Evolutionary conservation across 2,797 vertebrate species (phyloP), one percentile per base, ranked within the genome.

Genomic region (Taenioides sp.): DNA sequence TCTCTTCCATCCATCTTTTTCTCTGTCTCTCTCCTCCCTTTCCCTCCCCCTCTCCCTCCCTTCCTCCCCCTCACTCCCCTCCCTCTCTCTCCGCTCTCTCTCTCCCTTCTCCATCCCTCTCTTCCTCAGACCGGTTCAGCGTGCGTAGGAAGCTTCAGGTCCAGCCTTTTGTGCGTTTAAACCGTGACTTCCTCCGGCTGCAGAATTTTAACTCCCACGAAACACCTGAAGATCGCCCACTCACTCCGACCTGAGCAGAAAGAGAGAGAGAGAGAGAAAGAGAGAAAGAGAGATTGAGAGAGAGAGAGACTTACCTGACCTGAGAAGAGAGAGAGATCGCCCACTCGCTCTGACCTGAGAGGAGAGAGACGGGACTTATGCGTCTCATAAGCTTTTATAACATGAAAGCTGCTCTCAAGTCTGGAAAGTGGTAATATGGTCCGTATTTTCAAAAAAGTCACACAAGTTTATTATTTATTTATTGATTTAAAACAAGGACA

Each of bases 181-280:
- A 68, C 59, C 34, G 43, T 27, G 55, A 71, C 63, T 25, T 67
- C 58, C 54, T 50, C 28, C 28, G 74, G 74, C 70, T 75, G 28
- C 52, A 55, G 66, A 67, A 40, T 37, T 57, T 79, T 67, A 2
- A 40, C 70, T 61, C 82, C 84, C 70, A 80, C 85, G 11, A 76
- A 22, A 72, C 76, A 84, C 82, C 78, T 80, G 47, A 71, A 74
- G 75, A 72, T 78, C 84, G 66, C 84, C 78, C 84, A 84, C 87
- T 12, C 64, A 25, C 70, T 75, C 78, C 78, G 69, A 67, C 65
- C 57, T 58, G 73, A 47, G 28, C 17, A 63, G 67, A 75, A 25
- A 60, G 6, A n/a, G 50, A 2, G 20, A 54, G 6, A 10, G 18
- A 18, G 18, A n/a, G 7, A 47, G 14, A 4, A 3, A 47, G 43